Evolutionary conservation across 1,140 invertebrate species (phyloP).

Genomic region (Platorchestia sp.): DNA sequence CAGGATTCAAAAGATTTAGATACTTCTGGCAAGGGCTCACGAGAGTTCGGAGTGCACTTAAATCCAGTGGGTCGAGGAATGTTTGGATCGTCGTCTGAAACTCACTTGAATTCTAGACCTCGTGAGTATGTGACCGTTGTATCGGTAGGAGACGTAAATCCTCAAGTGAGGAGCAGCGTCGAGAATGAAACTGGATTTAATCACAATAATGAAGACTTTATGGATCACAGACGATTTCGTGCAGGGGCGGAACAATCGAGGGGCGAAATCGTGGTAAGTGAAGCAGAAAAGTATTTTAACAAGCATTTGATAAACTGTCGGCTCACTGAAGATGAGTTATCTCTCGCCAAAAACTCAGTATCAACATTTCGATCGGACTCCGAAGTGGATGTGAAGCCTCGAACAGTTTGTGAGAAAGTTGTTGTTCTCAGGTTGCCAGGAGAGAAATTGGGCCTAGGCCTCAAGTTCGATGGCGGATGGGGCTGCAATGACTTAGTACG

Average conservation of each 20-base stretch:
- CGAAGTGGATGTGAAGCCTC: not conserved
- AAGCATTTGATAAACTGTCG: not conserved
- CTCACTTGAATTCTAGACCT: conserved; percentile 43
- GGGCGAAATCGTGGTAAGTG: not conserved
- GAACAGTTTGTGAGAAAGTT: conserved; percentile 71
- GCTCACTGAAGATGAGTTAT: not conserved
- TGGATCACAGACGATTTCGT: not conserved
- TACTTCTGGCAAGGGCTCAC: not conserved
- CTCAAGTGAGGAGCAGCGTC: not conserved
- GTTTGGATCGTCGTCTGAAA: not conserved
- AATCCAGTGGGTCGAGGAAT: not conserved
- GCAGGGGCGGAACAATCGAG: not conserved
- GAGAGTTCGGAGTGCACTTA: not conserved
- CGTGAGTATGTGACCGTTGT: conserved; percentile 66
- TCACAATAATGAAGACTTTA: not conserved
- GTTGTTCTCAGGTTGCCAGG: conserved; percentile 87
- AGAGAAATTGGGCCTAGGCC: conserved; percentile 88
- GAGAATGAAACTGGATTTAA: not conserved
- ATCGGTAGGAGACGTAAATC: conserved; percentile 59
- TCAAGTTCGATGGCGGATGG: conserved; percentile 91
- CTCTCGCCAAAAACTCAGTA: not conserved
- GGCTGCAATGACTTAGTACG: conserved; percentile 77
- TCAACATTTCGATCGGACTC: not conserved
- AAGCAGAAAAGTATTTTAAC: not conserved
- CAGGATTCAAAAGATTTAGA: not conserved